phyloP scores from a whole-genome alignment of 2,797 vertebrate genomes.

The Sparidentex hasta region DNA sequence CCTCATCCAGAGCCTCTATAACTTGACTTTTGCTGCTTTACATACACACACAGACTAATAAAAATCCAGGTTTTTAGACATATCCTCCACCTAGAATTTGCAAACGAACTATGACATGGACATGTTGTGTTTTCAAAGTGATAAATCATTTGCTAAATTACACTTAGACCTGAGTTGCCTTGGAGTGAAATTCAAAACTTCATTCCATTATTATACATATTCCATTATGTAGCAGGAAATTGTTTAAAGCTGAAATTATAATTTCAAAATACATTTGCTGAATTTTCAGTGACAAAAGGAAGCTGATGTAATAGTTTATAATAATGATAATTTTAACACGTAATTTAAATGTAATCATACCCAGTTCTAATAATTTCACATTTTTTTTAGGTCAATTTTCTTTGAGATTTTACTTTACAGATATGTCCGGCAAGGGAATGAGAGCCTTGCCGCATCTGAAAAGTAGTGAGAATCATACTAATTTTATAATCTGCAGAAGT shows the following conservation, averaged over 20 bases:
- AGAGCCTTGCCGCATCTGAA: slow-evolving; percentile 49
- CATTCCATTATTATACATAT: neutral
- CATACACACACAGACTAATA: neutral
- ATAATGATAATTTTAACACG: neutral
- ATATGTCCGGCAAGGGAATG: slow-evolving; percentile 17
- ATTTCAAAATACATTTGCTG: slow-evolving; percentile 14
- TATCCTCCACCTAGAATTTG: slow-evolving; percentile 21
- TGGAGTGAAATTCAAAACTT: slow-evolving; percentile 26
- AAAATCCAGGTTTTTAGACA: slow-evolving; percentile 1
- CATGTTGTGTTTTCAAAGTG: neutral
- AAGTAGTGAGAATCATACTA: slow-evolving; percentile 71
- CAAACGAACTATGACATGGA: slow-evolving; percentile 1
- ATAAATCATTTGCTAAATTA: slow-evolving; percentile 33
- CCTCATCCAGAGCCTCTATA: slow-evolving; percentile 17
- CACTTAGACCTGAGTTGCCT: neutral
- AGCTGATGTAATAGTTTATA: neutral
- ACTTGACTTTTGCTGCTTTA: neutral
- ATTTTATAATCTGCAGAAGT: slow-evolving; percentile 82
- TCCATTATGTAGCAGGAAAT: neutral
- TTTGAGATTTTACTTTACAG: slow-evolving; percentile 15
- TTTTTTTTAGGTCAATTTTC: neutral
- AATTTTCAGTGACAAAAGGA: neutral
- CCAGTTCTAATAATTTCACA: neutral
- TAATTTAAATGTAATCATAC: slow-evolving; percentile 6
- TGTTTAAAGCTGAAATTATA: slow-evolving; percentile 19